A percentile compares a stretch with the other conserved stretches of the same genome.
Evolutionary conservation across 2,113 vertebrate genomes (phyloP).

Genomic region (Zonotrichia leucophrys): DNA sequence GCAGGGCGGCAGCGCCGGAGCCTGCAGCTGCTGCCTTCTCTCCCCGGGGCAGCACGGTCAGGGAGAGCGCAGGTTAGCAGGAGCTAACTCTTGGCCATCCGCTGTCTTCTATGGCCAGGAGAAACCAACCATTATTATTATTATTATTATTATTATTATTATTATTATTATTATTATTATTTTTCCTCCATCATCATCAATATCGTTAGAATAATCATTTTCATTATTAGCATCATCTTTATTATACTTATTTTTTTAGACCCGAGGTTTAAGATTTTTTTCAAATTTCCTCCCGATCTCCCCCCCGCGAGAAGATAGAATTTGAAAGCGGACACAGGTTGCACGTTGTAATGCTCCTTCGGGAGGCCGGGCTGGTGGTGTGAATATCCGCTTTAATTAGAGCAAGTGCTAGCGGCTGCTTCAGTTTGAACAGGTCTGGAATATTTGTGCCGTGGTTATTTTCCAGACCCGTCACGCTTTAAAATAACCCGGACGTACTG

Average conservation of each 20-base stretch:
- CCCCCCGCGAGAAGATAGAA: not conserved
- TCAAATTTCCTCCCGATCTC: not conserved
- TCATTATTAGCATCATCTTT: fast-evolving
- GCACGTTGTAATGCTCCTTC: not conserved
- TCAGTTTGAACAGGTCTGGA: not conserved
- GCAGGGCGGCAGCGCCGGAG: not conserved
- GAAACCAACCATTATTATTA: not conserved
- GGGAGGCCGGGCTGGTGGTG: not conserved
- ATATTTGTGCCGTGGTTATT: not conserved
- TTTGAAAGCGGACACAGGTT: not conserved
- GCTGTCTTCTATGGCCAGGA: not conserved
- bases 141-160: too few species aligned
- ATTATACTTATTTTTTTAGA: not conserved
- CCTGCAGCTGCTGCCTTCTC: not conserved
- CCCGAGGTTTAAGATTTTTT: not conserved
- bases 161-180: too few species aligned
- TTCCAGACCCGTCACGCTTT: not conserved
- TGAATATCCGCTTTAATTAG: slow-evolving; percentile 22
- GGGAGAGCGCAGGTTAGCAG: not conserved
- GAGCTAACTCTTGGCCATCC: not conserved
- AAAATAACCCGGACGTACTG: not conserved
- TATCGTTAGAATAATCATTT: fast-evolving
- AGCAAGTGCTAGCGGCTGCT: slow-evolving; percentile 18
- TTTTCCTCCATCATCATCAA: not conserved
- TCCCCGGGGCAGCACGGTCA: not conserved